These are phyloP conservation scores for Drosophila sp. DNA, from an alignment of 1,140 invertebrate genomes.

Conservation along the genomic window DNA sequence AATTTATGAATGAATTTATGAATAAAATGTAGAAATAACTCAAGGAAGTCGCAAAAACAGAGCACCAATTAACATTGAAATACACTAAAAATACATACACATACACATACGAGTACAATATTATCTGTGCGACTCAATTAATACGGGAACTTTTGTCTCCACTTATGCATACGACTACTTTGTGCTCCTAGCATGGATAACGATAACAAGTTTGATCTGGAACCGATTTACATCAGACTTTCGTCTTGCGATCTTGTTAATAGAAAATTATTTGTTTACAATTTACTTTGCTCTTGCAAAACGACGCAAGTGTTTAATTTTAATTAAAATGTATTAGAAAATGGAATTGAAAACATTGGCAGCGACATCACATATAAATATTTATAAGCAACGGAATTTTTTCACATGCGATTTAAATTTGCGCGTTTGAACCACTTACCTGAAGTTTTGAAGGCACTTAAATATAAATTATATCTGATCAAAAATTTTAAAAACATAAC, in stretches of 20 bases:
- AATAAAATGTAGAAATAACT: constrained; percentile 53
- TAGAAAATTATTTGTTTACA: constrained; percentile 83
- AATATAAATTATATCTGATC: too few species aligned
- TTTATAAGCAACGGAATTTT: not conserved
- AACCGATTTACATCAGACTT: constrained; percentile 64
- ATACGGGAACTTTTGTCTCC: constrained; percentile 15
- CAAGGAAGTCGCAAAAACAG: constrained; percentile 40
- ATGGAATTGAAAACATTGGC: constrained; percentile 50
- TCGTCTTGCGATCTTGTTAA: constrained; percentile 53
- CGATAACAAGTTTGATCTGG: constrained; percentile 79
- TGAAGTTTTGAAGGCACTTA: too few species aligned
- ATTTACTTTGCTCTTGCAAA: constrained; percentile 46
- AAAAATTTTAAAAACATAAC: too few species aligned
- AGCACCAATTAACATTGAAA: constrained; percentile 62
- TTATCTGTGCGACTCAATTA: constrained; percentile 55
- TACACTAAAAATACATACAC: constrained; percentile 4
- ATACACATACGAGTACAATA: constrained; percentile 38
- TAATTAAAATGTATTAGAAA: constrained; percentile 72
- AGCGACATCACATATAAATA: constrained; percentile 1
- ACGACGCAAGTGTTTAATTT: constrained; percentile 56
- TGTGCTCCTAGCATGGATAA: constrained; percentile 66
- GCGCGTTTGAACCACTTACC: not conserved
- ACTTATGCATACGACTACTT: constrained; percentile 45
- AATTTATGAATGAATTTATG: too few species aligned
- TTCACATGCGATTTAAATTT: not conserved